These are phyloP conservation scores for Tachysurus fulvidraco DNA, from an alignment of 2,113 vertebrate species.

Conservation along the genomic window DNA sequence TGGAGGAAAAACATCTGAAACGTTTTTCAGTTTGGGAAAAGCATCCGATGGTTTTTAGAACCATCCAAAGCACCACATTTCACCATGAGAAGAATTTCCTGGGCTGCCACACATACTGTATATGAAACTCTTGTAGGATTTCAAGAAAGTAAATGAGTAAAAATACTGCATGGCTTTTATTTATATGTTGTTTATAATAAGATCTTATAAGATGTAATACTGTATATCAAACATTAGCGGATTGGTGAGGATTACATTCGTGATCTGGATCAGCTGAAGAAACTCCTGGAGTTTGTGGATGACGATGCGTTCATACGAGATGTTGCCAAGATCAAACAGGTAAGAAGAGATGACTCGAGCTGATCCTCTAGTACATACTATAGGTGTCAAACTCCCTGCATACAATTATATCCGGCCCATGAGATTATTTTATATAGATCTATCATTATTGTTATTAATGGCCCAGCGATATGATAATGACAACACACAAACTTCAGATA, in stretches of 20 bases:
- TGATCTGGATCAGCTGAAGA: conserved; percentile 81
- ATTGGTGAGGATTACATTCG: conserved; percentile 89
- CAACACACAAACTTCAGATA: too few species aligned
- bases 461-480: too few species aligned
- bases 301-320: conserved; percentile 87
- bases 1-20: not conserved
- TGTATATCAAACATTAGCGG: conserved; percentile 65
- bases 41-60: not conserved
- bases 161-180: not conserved
- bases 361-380: too few species aligned
- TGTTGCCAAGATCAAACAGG: conserved; percentile 90
- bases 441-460: too few species aligned
- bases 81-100: not conserved
- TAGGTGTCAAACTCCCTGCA: too few species aligned
- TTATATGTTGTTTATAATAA: not conserved
- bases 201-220: not conserved
- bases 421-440: too few species aligned
- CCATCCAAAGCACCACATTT: not conserved
- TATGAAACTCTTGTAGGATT: not conserved
- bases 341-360: conserved; percentile 50
- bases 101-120: not conserved
- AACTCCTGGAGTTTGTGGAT: conserved; percentile 77
- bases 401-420: too few species aligned
- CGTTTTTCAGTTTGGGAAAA: not conserved
- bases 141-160: not conserved